Conservation (phyloP, 1,140 invertebrate species). For the Nixonia krombeini region DNA sequence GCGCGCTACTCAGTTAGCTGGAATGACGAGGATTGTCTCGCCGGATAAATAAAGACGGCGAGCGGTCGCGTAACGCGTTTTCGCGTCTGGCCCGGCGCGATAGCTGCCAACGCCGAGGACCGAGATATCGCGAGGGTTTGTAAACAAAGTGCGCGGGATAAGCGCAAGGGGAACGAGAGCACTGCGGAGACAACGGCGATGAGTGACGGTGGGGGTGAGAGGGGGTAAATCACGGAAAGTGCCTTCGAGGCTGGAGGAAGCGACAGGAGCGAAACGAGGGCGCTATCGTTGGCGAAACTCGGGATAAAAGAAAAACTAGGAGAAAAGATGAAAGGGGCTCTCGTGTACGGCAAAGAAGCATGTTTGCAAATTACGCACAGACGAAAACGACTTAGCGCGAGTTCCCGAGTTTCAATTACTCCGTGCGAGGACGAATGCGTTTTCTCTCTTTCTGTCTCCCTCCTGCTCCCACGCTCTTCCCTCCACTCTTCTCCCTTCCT, state of each 20-base stretch:
- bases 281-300: neutral
- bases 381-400: slow-evolving; percentile 49
- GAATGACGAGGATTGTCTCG: neutral
- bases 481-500: neutral
- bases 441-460: slow-evolving; percentile 8
- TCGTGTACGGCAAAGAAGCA: slow-evolving; percentile 34
- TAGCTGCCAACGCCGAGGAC: too few relatives aligned
- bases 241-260: neutral
- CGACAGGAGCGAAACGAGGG: neutral
- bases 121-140: neutral
- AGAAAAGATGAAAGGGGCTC: slow-evolving; percentile 35
- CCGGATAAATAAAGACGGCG: neutral
- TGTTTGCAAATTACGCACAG: slow-evolving; percentile 59
- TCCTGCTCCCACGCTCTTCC: neutral
- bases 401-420: slow-evolving; percentile 59
- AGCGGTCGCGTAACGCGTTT: too few relatives aligned
- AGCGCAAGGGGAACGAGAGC: neutral
- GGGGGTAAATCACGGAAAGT: too few relatives aligned
- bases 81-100: too few relatives aligned
- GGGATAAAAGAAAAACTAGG: slow-evolving; percentile 18
- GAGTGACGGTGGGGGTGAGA: too few relatives aligned
- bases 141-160: neutral
- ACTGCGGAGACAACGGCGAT: too few relatives aligned
- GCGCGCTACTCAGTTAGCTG: neutral
- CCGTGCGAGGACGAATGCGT: slow-evolving; percentile 24